Base-by-base conservation (phyloP, 1,140 invertebrate genomes). In the Drosophila sp. region DNA sequence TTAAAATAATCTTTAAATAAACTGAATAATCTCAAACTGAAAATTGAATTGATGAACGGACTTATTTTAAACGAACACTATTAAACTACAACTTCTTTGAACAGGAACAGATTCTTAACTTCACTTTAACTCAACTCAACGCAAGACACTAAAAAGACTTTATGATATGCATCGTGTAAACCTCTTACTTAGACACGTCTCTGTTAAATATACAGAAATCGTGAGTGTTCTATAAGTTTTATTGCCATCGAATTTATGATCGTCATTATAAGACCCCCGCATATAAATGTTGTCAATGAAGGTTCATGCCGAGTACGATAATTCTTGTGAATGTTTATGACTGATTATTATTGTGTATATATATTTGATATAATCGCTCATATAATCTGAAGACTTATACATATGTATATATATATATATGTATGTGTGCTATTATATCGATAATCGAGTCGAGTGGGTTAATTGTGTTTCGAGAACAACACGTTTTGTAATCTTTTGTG, bases 241-340 rank as follows among this genome's bases (percentile, higher is more conserved):
- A 50, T 50, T 8, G 46, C 46, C 14, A 50, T 50, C n/a, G n/a
- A 50, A 50, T 50, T 50, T 50, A 50, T 50, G 46, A 50, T 50
- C 25, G 2, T 14, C 46, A 50, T 50, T 29, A 50, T 29, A 14
- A 50, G 27, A 50, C 46, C 46, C 27, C 46, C 46, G 46, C 46
- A 29, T 36, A 36, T 36, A 36, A 50, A 50, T 32, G 46, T 29
- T 43, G 40, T 43, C 7, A 43, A 7, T 18, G 40, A 43, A 43
- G 40, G 40, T 16, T 43, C 18, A 43, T 16, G 14, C 14, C 13
- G 13, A 43, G 40, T 8, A 14, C 40, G 14, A 46, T 18, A 46
- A 25, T 50, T 50, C 27, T 48, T 29, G 25, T 27, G 21, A 25
- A 48, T 48, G 46, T 21, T 48, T 29, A 50, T 32, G 46, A 48